A percentile compares a stretch with the other conserved stretches of the same genome.
Conservation (phyloP, 2,888 invertebrate genomes). For the Gortyna flavago region DNA sequence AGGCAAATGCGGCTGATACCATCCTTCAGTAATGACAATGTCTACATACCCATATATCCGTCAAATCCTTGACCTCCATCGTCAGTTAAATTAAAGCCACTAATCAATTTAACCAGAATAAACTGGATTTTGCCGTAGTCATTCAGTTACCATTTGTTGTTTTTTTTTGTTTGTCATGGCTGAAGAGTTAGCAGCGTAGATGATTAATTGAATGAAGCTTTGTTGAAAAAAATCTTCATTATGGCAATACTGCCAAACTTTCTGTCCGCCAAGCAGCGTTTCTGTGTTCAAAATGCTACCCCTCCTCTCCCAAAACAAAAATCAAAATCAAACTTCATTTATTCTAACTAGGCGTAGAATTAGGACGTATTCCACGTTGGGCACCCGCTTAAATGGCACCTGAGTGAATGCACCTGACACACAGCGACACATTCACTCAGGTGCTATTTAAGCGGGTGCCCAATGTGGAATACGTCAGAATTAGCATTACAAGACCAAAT, state of each 20-base stretch:
- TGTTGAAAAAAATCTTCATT: neutral
- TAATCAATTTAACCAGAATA: conserved; percentile 27
- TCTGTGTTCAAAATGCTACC: neutral
- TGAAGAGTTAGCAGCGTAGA: neutral
- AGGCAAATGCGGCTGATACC: neutral
- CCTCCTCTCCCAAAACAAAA: too few relatives aligned
- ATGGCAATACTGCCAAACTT: neutral
- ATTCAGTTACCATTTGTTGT: neutral
- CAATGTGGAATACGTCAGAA: too few relatives aligned
- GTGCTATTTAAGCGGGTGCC: too few relatives aligned
- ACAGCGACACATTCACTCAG: too few relatives aligned
- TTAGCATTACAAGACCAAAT: too few relatives aligned
- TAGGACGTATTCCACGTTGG: too few relatives aligned
- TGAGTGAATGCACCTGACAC: too few relatives aligned
- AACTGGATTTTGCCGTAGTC: conserved; percentile 7
- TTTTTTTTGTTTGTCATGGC: conserved; percentile 20
- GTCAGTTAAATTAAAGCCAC: conserved; percentile 1
- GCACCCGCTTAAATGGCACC: too few relatives aligned
- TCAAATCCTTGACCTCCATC: conserved; percentile 34
- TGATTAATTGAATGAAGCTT: conserved; percentile 16
- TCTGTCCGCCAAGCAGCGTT: neutral
- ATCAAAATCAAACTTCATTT: neutral
- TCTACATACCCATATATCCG: neutral
- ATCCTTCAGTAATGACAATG: neutral
- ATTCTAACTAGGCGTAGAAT: too few relatives aligned